Evolutionary conservation across 2,888 invertebrate species (phyloP), one percentile per base, ranked within the genome.

Genomic region (Anagyrus pseudococci): DNA sequence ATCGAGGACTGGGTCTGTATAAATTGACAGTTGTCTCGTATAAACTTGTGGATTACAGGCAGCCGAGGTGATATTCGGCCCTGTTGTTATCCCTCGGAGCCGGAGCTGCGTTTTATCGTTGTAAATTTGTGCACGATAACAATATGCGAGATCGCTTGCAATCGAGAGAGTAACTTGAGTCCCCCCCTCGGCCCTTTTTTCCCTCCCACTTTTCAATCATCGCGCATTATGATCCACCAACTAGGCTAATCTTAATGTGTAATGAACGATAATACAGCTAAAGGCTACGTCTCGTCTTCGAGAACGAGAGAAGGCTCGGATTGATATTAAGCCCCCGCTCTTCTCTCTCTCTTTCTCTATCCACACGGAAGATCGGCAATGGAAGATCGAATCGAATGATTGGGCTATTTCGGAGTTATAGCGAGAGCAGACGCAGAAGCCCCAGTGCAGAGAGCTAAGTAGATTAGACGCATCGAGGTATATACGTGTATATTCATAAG

Each of bases 201-300:
- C 8, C 8, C 10, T 37, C 10, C 8, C 33, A 13, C 10, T 37
- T 13, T 29, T 4, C 33, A 37, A n/a, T n/a, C n/a, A n/a, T n/a
- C n/a, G n/a, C n/a, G n/a, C n/a, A n/a, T n/a, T n/a, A n/a, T n/a
- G n/a, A n/a, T n/a, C n/a, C n/a, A n/a, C n/a, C n/a, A n/a, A n/a
- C n/a, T 73, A 74, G 69, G 69, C 70, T 73, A 71, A 72, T 71
- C 70, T 74, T 70, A 71, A 53, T 62, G 41, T 47, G 69, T 73
- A 73, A 74, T 74, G 69, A 70, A 73, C 41, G 19, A 73, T 72
- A 72, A 72, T 67, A 71, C 70, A 73, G 70, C 73, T n/a, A 71
- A 72, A 69, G 68, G 64, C 69, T 71, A n/a, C n/a, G n/a, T n/a
- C n/a, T n/a, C n/a, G n/a, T n/a, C n/a, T n/a, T n/a, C n/a, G n/a